phyloP scores from a whole-genome alignment of 2,113 vertebrate species.

The Charadrius vociferus region DNA sequence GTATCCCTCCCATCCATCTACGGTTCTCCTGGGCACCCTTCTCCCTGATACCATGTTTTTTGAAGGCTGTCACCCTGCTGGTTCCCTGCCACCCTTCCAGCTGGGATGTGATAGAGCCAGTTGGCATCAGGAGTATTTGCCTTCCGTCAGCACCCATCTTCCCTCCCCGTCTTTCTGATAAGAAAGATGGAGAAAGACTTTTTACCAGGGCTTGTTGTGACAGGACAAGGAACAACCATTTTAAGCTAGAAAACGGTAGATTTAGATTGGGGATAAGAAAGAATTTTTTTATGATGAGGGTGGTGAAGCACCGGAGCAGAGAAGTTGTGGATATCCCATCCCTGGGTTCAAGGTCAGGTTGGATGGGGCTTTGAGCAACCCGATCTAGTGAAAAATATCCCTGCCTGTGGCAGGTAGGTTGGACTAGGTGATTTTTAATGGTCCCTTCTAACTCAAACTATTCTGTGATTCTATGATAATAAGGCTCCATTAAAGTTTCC shows the following conservation, averaged over 20 bases:
- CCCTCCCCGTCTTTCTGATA: neutral
- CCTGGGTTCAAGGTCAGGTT: neutral
- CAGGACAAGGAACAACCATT: neutral
- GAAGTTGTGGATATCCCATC: neutral
- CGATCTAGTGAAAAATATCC: neutral
- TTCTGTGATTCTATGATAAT: neutral
- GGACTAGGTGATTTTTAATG: neutral
- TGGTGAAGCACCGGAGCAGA: neutral
- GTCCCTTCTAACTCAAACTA: neutral
- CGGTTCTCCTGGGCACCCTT: neutral
- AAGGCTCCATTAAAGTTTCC: neutral
- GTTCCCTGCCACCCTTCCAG: neutral
- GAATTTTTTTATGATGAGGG: rapidly evolving
- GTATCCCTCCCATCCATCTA: neutral
- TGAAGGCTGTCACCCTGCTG: neutral
- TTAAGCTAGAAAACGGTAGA: neutral
- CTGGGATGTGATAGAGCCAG: neutral
- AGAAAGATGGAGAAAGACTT: neutral
- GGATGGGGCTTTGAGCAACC: neutral
- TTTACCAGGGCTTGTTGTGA: neutral
- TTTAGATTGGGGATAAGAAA: neutral
- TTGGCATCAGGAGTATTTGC: neutral
- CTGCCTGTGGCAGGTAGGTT: rapidly evolving
- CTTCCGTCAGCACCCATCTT: neutral
- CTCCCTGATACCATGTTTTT: neutral